Evolutionary conservation across 1,140 invertebrate species (phyloP).

Genomic region (Papilio aristodemus): DNA sequence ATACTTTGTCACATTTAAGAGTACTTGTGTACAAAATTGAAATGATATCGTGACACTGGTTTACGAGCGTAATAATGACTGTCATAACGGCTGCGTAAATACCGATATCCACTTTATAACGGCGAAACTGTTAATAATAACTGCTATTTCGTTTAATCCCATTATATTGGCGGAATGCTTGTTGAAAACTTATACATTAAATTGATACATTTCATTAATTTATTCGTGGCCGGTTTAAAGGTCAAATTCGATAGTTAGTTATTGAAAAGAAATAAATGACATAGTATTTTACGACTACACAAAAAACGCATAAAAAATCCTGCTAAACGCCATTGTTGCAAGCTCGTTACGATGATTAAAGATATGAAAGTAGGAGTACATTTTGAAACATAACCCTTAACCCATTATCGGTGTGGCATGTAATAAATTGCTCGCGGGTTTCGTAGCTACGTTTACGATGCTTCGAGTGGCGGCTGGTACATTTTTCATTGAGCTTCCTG

Average conservation of each 20-base stretch:
- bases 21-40: constrained; percentile 48
- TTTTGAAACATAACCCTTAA: constrained; percentile 28
- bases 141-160: constrained; percentile 17
- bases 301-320: too few relatives aligned
- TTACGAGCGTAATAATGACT: constrained; percentile 49
- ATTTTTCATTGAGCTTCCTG: constrained; percentile 55
- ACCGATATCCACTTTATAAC: constrained; percentile 29
- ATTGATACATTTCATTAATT: constrained; percentile 15
- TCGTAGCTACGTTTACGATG: constrained; percentile 46
- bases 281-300: too few relatives aligned
- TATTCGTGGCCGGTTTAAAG: background rate
- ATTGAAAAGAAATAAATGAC: background rate
- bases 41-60: constrained; percentile 59
- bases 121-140: constrained; percentile 33
- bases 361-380: constrained; percentile 25
- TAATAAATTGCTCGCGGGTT: constrained; percentile 16
- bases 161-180: constrained; percentile 22
- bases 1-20: constrained; percentile 67
- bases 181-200: constrained; percentile 29
- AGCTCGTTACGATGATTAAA: constrained; percentile 14
- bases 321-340: background rate
- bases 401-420: constrained; percentile 12
- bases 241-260: background rate
- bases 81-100: constrained; percentile 27
- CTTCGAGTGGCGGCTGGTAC: constrained; percentile 39